A percentile compares a stretch with the other conserved stretches of the same genome.
Conservation (phyloP, 1,140 invertebrate species). For the Ips nitidus region DNA sequence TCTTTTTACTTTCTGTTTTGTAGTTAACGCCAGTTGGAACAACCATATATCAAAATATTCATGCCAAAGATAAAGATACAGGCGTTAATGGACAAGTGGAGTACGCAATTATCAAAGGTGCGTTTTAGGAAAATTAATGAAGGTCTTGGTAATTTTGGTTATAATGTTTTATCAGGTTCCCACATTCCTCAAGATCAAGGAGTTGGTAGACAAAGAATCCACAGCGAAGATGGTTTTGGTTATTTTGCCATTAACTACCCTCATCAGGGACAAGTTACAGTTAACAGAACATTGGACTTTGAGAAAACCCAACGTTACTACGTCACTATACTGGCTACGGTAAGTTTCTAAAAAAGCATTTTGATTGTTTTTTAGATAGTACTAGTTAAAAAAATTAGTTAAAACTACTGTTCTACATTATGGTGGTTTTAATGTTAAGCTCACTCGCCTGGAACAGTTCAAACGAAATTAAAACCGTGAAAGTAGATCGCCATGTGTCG, state of each 20-base stretch:
- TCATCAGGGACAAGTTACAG: slow-evolving; percentile 85
- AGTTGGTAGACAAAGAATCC: slow-evolving; percentile 58
- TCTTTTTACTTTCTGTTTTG: not conserved
- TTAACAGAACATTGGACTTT: slow-evolving; percentile 86
- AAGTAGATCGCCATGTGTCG: not conserved
- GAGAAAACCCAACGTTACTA: slow-evolving; percentile 87
- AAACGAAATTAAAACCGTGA: not conserved
- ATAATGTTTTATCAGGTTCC: slow-evolving; percentile 4
- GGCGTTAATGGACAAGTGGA: slow-evolving; percentile 85
- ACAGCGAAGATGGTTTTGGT: slow-evolving; percentile 76
- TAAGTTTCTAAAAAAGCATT: slow-evolving; percentile 57
- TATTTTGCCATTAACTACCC: slow-evolving; percentile 84
- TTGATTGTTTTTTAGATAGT: not conserved
- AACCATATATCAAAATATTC: slow-evolving; percentile 82
- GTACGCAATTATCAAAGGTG: slow-evolving; percentile 70
- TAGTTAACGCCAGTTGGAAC: slow-evolving; percentile 85
- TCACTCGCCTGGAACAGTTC: not conserved
- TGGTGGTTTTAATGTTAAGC: not conserved
- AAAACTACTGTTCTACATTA: not conserved
- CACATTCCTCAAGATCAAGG: slow-evolving; percentile 58
- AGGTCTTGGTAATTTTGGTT: not conserved
- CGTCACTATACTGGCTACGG: slow-evolving; percentile 85
- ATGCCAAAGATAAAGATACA: slow-evolving; percentile 80
- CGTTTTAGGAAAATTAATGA: slow-evolving; percentile 41
- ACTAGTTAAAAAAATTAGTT: not conserved